These are phyloP conservation scores for Melanostoma scalare DNA, from an alignment of 2,888 invertebrate genomes.

Conservation along the genomic window DNA sequence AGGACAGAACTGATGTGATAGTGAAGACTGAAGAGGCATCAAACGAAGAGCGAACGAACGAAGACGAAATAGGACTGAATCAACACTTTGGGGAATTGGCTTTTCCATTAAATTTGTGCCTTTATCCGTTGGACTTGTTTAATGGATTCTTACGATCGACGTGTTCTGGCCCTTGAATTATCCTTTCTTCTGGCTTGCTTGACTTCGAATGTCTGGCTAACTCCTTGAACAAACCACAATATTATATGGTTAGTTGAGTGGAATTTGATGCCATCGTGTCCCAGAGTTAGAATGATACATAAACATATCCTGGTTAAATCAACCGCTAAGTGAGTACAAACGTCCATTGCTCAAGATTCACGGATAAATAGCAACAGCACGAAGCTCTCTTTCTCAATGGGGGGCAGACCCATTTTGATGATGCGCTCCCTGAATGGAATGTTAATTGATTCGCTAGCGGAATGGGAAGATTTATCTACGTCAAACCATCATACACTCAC, in stretches of 20 bases:
- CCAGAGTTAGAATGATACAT: conserved; percentile 41
- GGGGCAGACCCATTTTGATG: conserved; percentile 13
- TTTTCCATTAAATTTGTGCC: conserved; percentile 67
- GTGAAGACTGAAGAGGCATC: conserved; percentile 3
- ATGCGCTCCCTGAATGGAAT: conserved; percentile 44
- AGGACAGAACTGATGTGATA: conserved; percentile 2
- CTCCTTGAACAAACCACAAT: conserved; percentile 6
- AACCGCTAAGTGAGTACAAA: conserved; percentile 46
- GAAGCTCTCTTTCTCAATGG: conserved; percentile 1
- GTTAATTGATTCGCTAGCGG: conserved; percentile 66
- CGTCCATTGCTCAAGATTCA: conserved; percentile 26
- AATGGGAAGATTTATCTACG: conserved; percentile 34
- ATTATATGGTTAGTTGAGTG: conserved; percentile 52
- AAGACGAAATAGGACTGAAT: conserved; percentile 54
- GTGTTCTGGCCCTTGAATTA: conserved; percentile 29
- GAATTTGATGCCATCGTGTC: conserved; percentile 57
- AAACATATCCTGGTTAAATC: conserved; percentile 31
- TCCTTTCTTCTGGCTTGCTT: conserved; percentile 30
- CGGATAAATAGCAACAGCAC: background rate
- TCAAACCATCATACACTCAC: conserved; percentile 33
- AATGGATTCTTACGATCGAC: conserved; percentile 55
- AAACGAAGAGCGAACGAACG: conserved; percentile 20
- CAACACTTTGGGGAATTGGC: conserved; percentile 70
- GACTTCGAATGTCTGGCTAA: background rate
- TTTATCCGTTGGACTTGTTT: conserved; percentile 52